Evolutionary conservation across 2,888 invertebrate species (phyloP), one percentile per base, ranked within the genome.

Genomic region (Beris chalybata): DNA sequence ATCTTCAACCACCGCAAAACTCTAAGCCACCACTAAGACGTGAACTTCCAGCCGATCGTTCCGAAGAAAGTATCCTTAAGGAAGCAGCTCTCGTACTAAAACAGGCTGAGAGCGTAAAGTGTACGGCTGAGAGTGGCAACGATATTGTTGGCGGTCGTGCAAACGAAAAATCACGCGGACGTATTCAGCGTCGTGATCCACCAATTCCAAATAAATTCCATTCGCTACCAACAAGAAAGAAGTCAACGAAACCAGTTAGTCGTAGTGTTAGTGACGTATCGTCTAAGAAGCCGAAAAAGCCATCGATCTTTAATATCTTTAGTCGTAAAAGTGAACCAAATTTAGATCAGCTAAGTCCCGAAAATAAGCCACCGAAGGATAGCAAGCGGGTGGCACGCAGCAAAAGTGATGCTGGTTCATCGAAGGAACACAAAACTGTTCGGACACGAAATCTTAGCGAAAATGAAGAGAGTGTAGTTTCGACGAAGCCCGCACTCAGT

Each of bases 1-100:
- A 77, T 64, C 72, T 78, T 15, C 78, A 76, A 66, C 76, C 74
- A 58, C 77, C 72, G 64, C 72, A 72, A 70, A 73, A 72, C 45
- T 71, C 71, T 50, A 69, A 72, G 38, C 59, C 66, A 45, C 48
- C 53, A 13, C 67, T 85, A 53, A 82, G 83, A 71, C 83, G 83
- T 71, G 85, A 87, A 77, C 85, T 89, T 69, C 87, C 90, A 72
- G 86, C 87, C 57, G 87, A 88, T 74, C 82, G 88, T 47, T 88
- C 90, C 66, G 87, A 89, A 75, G 84, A 88, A 75, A 87, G 89
- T 76, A 84, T 92, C 56, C 88, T 89, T 56, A 85, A 89, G 75
- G 92, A 92, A 82, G 90, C 90, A 38, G 90, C 89, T 70, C 84
- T 85, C 74, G 90, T 92, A 43, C 81, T 91, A 59, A 86, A 88